Base-by-base conservation (phyloP, 1,140 invertebrate genomes). In the Lepidotrigona ventralis region DNA sequence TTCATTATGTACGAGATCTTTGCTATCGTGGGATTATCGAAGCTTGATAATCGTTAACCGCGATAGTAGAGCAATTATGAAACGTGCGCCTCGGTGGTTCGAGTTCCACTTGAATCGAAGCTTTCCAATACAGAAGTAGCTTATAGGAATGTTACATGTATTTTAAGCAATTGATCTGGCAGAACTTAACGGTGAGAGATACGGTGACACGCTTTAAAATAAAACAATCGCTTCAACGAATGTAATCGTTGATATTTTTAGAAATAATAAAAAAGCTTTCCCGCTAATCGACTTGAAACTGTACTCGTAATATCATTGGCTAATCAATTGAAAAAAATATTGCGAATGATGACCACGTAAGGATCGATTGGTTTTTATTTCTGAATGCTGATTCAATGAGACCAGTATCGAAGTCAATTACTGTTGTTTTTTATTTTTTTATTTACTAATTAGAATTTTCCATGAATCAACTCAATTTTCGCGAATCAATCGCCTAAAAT, bases 391-490 rank as follows among this genome's bases (percentile, higher is more conserved):
- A 4, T n/a, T 68, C 23, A 0, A 64, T n/a, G n/a, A 64, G 60
- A 6, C 15, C 39, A 46, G 39, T 46, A 46, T 46, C 39, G 6
- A 46, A 46, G 54, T 56, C 33, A 33, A 33, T 56, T 15, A 56
- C 2, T 29, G 17, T 64, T 29, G n/a, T 64, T 84, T 81, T 75
- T 64, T 60, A 51, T 21, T 54, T 26, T 3, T 84, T 71, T 78
- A 70, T 80, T 84, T 74, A 69, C 83, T 21, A 79, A 21, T 64
- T 54, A 58, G 23, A 84, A 84, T 63, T 80, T 84, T 74, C 26
- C 78, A 63, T 80, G 15, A 77, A 39, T 26, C 33, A n/a, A 23
- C 60, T 80, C n/a, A n/a, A n/a, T n/a, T n/a, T n/a, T n/a, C 71
- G 71, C 68, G 60, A 58, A 66, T 33, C 78, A 58, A 66, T 33